Conservation (phyloP, 2,888 invertebrate species). For the Andrena dorsata region DNA sequence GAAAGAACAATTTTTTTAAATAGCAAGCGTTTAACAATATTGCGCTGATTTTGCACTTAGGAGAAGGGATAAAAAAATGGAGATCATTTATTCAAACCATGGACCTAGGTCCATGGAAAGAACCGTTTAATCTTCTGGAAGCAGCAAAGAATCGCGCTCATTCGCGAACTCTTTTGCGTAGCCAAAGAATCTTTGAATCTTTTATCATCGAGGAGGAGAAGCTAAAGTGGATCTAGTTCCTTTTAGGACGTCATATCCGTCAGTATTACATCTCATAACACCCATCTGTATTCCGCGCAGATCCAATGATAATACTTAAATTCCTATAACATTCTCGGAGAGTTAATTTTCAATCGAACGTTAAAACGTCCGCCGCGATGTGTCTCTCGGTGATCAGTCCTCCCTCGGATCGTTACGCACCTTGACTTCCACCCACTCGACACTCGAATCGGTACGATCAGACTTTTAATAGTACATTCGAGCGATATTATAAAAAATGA, state of each 20-base stretch:
- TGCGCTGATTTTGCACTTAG: too few species aligned
- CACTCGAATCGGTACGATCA: background rate
- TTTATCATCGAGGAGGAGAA: too few species aligned
- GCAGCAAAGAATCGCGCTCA: background rate
- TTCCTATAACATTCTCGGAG: constrained; percentile 25
- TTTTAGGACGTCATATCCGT: constrained; percentile 16
- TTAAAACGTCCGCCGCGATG: constrained; percentile 11
- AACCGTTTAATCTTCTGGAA: background rate
- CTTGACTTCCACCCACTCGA: constrained; percentile 1
- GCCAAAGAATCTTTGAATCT: too few species aligned
- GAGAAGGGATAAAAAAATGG: too few species aligned
- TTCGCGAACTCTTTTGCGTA: background rate
- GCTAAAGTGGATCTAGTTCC: too few species aligned
- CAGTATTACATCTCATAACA: background rate
- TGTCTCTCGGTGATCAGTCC: background rate
- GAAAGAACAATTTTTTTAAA: too few species aligned
- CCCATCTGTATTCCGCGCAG: constrained; percentile 24
- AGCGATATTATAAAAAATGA: constrained; percentile 25
- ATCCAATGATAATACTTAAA: constrained; percentile 39
- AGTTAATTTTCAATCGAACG: constrained; percentile 36
- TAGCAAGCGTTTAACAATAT: too few species aligned
- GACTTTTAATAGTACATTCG: background rate
- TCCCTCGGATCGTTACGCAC: constrained; percentile 1
- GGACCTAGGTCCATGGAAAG: too few species aligned
- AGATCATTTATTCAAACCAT: too few species aligned